Percentiles rank a stretch among this genome's conserved stretches.
These are phyloP conservation scores for Aurelia aurita complex sp. Pacific DNA, from an alignment of 30 jellyfish, hydroid and myxozoan species.

Conservation along the genomic window DNA sequence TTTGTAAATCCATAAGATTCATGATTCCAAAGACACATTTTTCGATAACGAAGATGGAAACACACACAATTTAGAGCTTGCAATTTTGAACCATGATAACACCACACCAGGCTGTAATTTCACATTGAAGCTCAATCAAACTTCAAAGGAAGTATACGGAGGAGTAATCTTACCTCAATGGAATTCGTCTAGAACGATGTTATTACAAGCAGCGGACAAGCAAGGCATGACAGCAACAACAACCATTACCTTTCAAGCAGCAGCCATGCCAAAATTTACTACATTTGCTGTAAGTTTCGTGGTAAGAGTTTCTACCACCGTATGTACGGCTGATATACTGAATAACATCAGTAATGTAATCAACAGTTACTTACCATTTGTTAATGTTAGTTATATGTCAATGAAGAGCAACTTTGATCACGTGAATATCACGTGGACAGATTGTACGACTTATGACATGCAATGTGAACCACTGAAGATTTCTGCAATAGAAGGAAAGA, in stretches of 20 bases:
- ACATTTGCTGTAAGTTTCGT: slow-evolving; percentile 26
- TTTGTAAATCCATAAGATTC: slow-evolving; percentile 31
- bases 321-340: slow-evolving; percentile 5
- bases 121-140: slow-evolving; percentile 29
- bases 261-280: neutral
- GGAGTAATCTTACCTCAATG: neutral
- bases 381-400: slow-evolving; percentile 6
- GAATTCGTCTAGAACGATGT: neutral
- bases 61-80: slow-evolving; percentile 5
- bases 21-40: slow-evolving; percentile 47
- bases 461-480: slow-evolving; percentile 3
- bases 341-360: neutral
- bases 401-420: too few relatives aligned
- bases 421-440: slow-evolving; percentile 38
- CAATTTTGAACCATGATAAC: neutral
- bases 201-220: slow-evolving; percentile 48
- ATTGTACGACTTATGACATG: slow-evolving; percentile 20
- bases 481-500: neutral
- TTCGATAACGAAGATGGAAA: slow-evolving; percentile 70
- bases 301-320: neutral
- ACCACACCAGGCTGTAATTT: slow-evolving; percentile 31
- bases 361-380: slow-evolving; percentile 4
- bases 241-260: neutral
- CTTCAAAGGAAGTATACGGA: slow-evolving; percentile 31
- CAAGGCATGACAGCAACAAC: slow-evolving; percentile 54